A percentile compares a stretch with the other conserved stretches of the same genome.
phyloP scores from a whole-genome alignment of 1,140 invertebrate genomes.

The Calycopis cecrops region DNA sequence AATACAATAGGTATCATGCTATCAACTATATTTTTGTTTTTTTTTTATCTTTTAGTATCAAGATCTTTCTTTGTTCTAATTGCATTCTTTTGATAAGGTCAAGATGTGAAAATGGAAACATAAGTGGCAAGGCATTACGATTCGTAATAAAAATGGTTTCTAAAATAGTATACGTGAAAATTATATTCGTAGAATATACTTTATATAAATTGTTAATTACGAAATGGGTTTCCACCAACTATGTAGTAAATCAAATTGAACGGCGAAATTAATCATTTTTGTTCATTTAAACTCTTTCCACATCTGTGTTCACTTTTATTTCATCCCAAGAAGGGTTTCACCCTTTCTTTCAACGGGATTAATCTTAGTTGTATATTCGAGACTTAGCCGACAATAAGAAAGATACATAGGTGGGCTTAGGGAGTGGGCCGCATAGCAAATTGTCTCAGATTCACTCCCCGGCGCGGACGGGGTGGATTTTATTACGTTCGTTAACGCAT shows the following conservation, averaged over 20 bases:
- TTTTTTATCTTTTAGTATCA: too few species aligned
- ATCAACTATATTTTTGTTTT: too few species aligned
- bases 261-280: too few species aligned
- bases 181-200: too few species aligned
- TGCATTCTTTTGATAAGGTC: too few species aligned
- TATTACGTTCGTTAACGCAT: conserved; percentile 72
- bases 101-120: too few species aligned
- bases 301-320: conserved; percentile 19
- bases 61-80: neutral
- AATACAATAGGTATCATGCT: neutral
- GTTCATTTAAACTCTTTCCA: conserved; percentile 6
- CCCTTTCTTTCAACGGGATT: conserved; percentile 71
- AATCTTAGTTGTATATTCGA: conserved; percentile 74
- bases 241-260: too few species aligned
- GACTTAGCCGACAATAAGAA: conserved; percentile 71
- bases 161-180: too few species aligned
- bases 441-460: conserved; percentile 65
- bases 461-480: conserved; percentile 43
- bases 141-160: too few species aligned
- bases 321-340: conserved; percentile 47
- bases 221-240: too few species aligned
- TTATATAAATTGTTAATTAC: too few species aligned
- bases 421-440: conserved; percentile 54
- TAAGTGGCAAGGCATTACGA: too few species aligned
- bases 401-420: conserved; percentile 72